Evolutionary conservation across 2,797 vertebrate species (phyloP).

Genomic region (Galagoides demidoff): DNA sequence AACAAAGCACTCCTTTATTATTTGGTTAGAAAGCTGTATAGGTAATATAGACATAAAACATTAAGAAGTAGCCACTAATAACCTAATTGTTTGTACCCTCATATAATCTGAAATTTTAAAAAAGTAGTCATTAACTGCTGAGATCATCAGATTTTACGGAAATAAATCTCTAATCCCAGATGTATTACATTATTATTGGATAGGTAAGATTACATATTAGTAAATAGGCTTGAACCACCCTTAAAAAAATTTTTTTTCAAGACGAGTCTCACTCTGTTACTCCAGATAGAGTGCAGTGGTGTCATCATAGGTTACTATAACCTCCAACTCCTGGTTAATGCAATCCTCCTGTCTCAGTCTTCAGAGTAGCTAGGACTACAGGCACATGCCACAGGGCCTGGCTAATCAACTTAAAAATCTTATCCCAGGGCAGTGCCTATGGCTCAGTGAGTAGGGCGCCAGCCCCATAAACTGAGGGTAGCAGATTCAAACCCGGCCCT

Average conservation of each 20-base stretch:
- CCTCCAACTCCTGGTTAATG: neutral
- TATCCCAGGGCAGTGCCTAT: neutral
- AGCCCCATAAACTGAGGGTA: too few species aligned
- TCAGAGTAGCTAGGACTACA: neutral
- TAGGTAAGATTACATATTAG: neutral
- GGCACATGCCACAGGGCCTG: neutral
- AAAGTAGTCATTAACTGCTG: neutral
- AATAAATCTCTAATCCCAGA: neutral
- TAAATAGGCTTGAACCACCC: neutral
- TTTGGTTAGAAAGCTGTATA: neutral
- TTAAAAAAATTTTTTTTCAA: neutral
- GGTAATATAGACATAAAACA: neutral
- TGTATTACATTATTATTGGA: neutral
- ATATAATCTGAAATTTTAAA: neutral
- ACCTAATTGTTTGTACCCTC: too few species aligned
- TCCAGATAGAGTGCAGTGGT: neutral
- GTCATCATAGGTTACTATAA: neutral
- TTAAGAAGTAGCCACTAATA: neutral
- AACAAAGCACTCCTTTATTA: neutral
- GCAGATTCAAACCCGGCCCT: too few species aligned
- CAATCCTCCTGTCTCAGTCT: neutral
- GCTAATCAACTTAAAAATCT: constrained; percentile 1
- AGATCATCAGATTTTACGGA: constrained; percentile 48
- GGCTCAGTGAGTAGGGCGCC: too few species aligned
- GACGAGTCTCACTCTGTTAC: neutral